Evolutionary conservation across 2,888 invertebrate species (phyloP).

Genomic region (Catocala fraxini): DNA sequence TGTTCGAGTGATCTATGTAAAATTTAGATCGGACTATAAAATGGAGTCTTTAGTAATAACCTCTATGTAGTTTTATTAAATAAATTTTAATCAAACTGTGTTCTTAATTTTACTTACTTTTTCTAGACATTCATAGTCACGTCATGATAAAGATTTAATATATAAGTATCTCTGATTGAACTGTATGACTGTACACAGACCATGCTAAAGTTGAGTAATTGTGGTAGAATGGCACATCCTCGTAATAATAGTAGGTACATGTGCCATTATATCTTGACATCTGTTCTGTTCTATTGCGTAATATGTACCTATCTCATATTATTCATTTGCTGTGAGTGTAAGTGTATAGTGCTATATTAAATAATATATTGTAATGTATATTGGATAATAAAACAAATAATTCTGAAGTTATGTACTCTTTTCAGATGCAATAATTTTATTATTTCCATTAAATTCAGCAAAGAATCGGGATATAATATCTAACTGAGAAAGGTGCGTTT

Average conservation of each 20-base stretch:
- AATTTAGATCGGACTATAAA: constrained; percentile 74
- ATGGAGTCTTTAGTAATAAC: constrained; percentile 76
- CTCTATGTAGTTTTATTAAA: constrained; percentile 85
- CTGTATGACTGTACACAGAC: no score
- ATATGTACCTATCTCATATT: no score
- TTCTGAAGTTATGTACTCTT: constrained; percentile 9
- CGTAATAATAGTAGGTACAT: no score
- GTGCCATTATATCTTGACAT: no score
- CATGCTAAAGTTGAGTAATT: no score
- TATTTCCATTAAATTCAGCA: constrained; percentile 45
- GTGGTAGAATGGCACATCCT: no score
- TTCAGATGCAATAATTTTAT: constrained; percentile 55
- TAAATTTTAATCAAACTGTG: constrained; percentile 75
- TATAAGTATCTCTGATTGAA: no score
- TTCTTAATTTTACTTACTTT: constrained; percentile 50
- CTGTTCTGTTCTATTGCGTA: no score
- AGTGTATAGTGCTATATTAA: no score
- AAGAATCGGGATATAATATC: constrained; percentile 47
- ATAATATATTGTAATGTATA: not conserved
- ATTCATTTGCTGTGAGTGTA: no score
- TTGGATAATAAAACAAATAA: constrained; percentile 51
- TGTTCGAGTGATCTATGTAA: constrained; percentile 78
- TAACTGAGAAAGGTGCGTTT: constrained; percentile 42
- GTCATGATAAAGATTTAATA: no score
- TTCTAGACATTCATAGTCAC: no score